Percentiles rank a stretch among this genome's conserved stretches.
phyloP scores from a whole-genome alignment of 2,797 vertebrate genomes.

The Cryptoprocta ferox region DNA sequence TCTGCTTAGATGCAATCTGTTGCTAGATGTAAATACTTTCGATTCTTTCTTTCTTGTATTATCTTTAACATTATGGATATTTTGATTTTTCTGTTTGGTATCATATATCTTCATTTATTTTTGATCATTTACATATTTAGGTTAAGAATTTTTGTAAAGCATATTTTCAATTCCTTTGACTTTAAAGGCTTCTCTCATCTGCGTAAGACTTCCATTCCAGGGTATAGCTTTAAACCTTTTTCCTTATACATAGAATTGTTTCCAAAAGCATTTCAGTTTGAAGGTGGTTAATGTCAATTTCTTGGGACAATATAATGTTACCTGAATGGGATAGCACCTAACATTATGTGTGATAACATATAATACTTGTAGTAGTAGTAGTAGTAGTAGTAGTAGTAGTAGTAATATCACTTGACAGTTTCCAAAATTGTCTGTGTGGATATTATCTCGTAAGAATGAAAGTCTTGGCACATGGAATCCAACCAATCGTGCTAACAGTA shows the following conservation, averaged over 20 bases:
- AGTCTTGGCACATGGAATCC: not conserved
- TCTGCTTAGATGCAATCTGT: not conserved
- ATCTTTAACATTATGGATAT: not conserved
- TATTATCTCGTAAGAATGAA: not conserved
- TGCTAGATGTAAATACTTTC: constrained; percentile 15
- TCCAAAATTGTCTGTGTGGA: not conserved
- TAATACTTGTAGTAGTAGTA: not conserved
- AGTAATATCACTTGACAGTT: not conserved
- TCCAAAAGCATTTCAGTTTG: constrained; percentile 17
- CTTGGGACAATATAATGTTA: not conserved
- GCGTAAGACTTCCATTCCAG: not conserved
- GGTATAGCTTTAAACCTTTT: constrained; percentile 32
- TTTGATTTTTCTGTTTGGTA: constrained; percentile 37
- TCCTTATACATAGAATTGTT: not conserved
- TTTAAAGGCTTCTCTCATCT: not conserved
- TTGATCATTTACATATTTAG: not conserved
- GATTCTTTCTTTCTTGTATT: constrained; percentile 26
- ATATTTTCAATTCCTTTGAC: constrained; percentile 42
- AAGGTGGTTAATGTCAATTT: not conserved
- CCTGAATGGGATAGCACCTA: not conserved
- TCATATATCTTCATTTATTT: constrained; percentile 9
- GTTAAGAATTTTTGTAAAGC: not conserved
- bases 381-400: too few species aligned
- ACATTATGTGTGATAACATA: not conserved
- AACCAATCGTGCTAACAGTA: not conserved